phyloP scores from a whole-genome alignment of 2,797 vertebrate genomes.

The Gymnoscopelus microlampas region DNA sequence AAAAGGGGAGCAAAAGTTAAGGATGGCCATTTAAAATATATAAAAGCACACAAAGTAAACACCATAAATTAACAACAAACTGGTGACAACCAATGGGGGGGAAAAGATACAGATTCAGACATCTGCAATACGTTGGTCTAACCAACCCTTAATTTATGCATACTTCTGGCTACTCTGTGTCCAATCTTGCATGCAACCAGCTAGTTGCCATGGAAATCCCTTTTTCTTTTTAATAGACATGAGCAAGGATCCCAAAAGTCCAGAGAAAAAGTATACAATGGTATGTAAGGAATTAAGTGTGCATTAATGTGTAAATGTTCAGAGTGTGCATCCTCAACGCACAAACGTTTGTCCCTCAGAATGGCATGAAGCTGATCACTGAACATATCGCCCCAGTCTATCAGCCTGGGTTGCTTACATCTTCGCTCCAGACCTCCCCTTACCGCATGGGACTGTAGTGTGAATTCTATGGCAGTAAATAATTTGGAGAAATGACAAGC shows the following conservation, averaged over 20 bases:
- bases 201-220: slow-evolving; percentile 45
- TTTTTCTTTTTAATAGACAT: slow-evolving; percentile 22
- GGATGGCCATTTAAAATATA: slow-evolving; percentile 16
- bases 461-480: slow-evolving; percentile 28
- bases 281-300: slow-evolving; percentile 17
- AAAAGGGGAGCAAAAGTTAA: slow-evolving; percentile 12
- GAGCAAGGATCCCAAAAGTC: slow-evolving; percentile 27
- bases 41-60: slow-evolving; percentile 10
- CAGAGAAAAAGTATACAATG: slow-evolving; percentile 20
- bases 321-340: slow-evolving; percentile 15
- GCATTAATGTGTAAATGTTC: not conserved
- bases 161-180: slow-evolving; percentile 27
- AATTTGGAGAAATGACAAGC: slow-evolving; percentile 18
- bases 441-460: slow-evolving; percentile 36
- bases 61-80: not conserved
- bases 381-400: not conserved
- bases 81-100: too few species aligned
- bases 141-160: slow-evolving; percentile 19
- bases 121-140: slow-evolving; percentile 21
- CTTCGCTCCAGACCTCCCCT: not conserved
- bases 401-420: slow-evolving; percentile 6
- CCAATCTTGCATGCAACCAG: slow-evolving; percentile 12
- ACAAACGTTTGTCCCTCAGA: not conserved
- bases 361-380: slow-evolving; percentile 13
- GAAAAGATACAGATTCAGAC: slow-evolving; percentile 9